Evolutionary conservation across 1,140 invertebrate species (phyloP).

Genomic region (silkworm (Bombyx mori)): DNA sequence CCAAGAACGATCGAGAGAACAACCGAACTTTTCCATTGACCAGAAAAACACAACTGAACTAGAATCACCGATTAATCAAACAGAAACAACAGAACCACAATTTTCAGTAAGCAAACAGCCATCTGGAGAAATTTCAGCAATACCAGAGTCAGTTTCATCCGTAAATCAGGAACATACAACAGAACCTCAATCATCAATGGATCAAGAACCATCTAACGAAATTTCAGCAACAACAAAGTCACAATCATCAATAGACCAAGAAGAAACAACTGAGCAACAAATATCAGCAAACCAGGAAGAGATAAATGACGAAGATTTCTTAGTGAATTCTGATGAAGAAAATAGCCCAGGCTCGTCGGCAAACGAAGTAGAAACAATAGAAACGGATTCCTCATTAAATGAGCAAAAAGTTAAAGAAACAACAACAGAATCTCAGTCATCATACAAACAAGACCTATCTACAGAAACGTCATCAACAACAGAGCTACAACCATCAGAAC

Average conservation of each 20-base stretch:
- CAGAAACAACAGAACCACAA: slow-evolving; percentile 19
- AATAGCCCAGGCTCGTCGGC: too few species aligned
- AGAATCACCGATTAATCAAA: slow-evolving; percentile 24
- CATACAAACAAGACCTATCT: neutral
- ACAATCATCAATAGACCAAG: neutral
- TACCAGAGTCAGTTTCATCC: too few species aligned
- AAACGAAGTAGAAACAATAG: too few species aligned
- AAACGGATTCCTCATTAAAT: too few species aligned
- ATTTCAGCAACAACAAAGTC: slow-evolving; percentile 7
- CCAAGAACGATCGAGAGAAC: slow-evolving; percentile 27
- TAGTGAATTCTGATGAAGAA: too few species aligned
- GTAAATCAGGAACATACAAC: slow-evolving; percentile 4
- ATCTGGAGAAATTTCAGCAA: slow-evolving; percentile 21
- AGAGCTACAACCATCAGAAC: neutral
- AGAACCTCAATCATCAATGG: slow-evolving; percentile 21
- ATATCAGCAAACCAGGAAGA: too few species aligned
- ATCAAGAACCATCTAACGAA: neutral
- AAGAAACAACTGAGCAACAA: too few species aligned
- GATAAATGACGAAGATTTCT: too few species aligned
- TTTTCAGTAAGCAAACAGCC: slow-evolving; percentile 24
- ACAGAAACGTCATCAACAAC: neutral
- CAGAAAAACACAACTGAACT: slow-evolving; percentile 19
- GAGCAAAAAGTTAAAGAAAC: neutral
- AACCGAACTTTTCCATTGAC: slow-evolving; percentile 24
- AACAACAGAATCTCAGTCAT: slow-evolving; percentile 9